Percentiles rank a stretch among this genome's conserved stretches.
phyloP scores from a whole-genome alignment of 2,797 vertebrate genomes.

The Crypturellus tataupa region DNA sequence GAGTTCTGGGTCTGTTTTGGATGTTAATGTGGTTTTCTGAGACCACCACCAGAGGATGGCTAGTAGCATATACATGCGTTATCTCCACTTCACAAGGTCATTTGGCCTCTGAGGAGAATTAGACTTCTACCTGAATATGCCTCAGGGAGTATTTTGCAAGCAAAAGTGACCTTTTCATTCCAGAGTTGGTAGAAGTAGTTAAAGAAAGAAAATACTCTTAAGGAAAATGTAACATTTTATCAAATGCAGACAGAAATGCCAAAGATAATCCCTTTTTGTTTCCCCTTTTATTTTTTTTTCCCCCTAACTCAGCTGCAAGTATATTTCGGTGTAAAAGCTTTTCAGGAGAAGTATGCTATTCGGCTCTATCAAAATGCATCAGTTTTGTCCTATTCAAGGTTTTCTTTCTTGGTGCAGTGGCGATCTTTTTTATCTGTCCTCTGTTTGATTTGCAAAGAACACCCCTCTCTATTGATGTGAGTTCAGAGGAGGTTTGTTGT shows the following conservation, averaged over 20 bases:
- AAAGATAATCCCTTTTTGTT: background rate
- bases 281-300: background rate
- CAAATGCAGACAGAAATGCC: background rate
- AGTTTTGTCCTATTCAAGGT: background rate
- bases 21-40: background rate
- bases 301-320: too few relatives aligned
- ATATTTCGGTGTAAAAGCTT: background rate
- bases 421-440: background rate
- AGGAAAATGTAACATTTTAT: background rate
- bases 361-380: background rate
- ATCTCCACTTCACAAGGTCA: background rate
- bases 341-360: background rate
- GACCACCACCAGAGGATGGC: background rate
- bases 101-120: background rate
- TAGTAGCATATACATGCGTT: background rate
- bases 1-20: background rate
- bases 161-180: background rate
- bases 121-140: background rate
- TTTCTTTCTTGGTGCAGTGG: background rate
- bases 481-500: background rate
- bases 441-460: background rate
- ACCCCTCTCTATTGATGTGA: background rate
- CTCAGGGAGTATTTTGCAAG: background rate
- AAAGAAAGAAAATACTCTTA: background rate
- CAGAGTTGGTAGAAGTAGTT: background rate